These are phyloP conservation scores for Orchesella flavescens DNA, from an alignment of 2,888 invertebrate species.

Conservation along the genomic window DNA sequence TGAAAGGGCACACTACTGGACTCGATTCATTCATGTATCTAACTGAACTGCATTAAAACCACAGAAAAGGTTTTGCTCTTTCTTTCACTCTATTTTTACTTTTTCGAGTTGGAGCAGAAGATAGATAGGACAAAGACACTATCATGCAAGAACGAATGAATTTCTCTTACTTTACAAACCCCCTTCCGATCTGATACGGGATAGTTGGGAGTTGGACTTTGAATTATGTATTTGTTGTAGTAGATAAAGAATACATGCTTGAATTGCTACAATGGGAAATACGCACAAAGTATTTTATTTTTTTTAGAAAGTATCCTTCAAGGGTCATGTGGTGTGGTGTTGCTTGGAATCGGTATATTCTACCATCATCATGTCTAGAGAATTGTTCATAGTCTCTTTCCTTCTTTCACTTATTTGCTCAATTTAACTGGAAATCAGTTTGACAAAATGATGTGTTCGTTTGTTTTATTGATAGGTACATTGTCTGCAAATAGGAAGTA, in stretches of 20 bases:
- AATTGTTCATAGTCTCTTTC: not conserved
- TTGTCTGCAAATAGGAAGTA: no score
- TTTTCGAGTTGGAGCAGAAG: no score
- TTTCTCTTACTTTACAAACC: no score
- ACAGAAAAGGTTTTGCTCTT: not conserved
- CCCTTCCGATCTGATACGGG: no score
- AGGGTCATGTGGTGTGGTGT: not conserved
- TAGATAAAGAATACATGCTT: not conserved
- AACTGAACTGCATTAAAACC: not conserved
- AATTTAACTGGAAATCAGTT: conserved; percentile 12
- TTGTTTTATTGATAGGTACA: not conserved
- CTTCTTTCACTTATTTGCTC: conserved; percentile 10
- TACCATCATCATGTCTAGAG: not conserved
- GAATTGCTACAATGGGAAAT: not conserved
- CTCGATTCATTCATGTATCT: not conserved
- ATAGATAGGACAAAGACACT: no score
- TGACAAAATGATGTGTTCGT: not conserved
- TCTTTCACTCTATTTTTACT: no score
- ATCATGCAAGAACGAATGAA: no score
- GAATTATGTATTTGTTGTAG: not conserved
- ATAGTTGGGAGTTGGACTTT: no score
- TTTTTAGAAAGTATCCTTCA: not conserved
- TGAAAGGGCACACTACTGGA: not conserved
- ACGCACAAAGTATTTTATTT: not conserved
- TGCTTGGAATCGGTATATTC: not conserved